Conservation (phyloP, 2,797 vertebrate genomes). For the Benthosema pterotum region DNA sequence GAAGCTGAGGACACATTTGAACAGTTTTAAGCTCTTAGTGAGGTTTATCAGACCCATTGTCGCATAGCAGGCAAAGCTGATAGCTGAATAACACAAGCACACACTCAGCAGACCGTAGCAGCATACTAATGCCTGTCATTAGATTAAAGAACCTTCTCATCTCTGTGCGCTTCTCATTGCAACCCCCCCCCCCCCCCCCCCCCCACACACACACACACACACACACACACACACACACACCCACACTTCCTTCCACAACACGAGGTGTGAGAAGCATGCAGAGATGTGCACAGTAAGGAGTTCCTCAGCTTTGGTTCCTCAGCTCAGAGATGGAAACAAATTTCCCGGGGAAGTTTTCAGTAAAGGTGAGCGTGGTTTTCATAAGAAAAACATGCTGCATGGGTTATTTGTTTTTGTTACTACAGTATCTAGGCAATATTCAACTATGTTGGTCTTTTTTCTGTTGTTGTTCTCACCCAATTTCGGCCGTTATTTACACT, state of each 20-base stretch:
- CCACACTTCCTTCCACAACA: neutral
- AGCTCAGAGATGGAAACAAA: neutral
- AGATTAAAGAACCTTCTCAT: slow-evolving; percentile 1
- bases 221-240: neutral
- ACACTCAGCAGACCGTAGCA: neutral
- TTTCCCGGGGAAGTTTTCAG: no score
- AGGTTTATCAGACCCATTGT: neutral
- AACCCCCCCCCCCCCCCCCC: no score
- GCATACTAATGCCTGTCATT: slow-evolving; percentile 12
- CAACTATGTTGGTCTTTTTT: no score
- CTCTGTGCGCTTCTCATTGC: no score
- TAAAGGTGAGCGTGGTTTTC: no score
- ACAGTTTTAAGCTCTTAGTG: neutral
- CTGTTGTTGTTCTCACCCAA: no score
- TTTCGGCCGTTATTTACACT: no score
- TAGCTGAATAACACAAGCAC: neutral
- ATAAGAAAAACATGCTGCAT: no score
- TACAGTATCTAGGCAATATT: no score
- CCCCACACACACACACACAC: no score
- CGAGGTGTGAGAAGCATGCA: neutral
- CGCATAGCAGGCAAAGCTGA: neutral
- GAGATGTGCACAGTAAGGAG: neutral
- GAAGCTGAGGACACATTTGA: neutral
- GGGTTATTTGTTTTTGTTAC: no score
- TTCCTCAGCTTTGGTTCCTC: neutral